Conservation (phyloP, 2,888 invertebrate genomes). For the Cephus pygmeus region DNA sequence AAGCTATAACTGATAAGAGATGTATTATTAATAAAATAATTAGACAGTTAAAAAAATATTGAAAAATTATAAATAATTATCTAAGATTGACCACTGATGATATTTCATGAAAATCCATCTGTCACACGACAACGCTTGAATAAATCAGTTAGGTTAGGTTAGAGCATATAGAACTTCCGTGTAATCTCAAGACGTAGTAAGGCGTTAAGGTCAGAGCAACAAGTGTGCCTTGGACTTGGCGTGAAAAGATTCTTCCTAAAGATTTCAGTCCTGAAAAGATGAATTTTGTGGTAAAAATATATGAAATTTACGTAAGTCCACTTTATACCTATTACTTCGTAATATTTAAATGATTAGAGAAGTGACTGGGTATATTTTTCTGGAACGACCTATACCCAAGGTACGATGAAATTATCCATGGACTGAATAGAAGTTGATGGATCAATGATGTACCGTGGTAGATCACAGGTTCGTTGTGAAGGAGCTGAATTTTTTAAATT, state of each 20-base stretch:
- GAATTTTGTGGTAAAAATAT: background rate
- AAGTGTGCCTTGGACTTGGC: conserved; percentile 29
- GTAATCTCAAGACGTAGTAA: background rate
- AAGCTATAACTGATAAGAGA: background rate
- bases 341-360: background rate
- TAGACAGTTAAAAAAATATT: background rate
- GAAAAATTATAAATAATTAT: background rate
- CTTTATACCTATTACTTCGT: background rate
- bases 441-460: background rate
- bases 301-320: background rate
- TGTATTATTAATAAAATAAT: background rate
- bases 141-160: background rate
- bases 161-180: background rate
- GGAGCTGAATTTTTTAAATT: background rate
- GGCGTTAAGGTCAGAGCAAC: conserved; percentile 30
- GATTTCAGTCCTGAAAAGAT: background rate
- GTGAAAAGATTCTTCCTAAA: background rate
- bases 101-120: background rate
- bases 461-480: background rate
- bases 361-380: background rate
- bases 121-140: background rate
- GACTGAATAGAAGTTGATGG: background rate
- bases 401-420: background rate
- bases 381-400: background rate
- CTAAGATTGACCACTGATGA: background rate